Evolutionary conservation across 2,113 vertebrate genomes (phyloP).

Genomic region (Tenrec ecaudatus): DNA sequence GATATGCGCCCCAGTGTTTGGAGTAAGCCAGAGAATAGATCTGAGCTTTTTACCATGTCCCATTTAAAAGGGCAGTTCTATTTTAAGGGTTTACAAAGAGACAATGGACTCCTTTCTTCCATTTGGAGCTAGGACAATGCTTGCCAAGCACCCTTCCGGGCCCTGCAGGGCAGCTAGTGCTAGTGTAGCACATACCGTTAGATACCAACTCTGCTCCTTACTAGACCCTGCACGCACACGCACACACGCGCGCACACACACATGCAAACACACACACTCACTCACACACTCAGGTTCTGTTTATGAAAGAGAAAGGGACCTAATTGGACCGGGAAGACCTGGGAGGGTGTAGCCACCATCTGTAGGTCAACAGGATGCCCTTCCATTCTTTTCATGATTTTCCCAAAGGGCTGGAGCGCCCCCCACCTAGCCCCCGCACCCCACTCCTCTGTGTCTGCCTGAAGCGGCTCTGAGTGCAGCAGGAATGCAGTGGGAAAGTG

Average conservation of each 20-base stretch:
- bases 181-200: background rate
- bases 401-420: background rate
- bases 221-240: too few species aligned
- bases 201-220: too few species aligned
- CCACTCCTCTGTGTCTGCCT: background rate
- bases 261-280: too few species aligned
- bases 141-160: constrained; percentile 26
- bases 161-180: constrained; percentile 11
- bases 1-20: background rate
- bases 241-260: background rate
- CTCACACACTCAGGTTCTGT: too few species aligned
- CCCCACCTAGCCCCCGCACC: background rate
- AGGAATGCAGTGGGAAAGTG: background rate
- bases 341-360: background rate
- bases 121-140: constrained; percentile 12
- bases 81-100: constrained; percentile 69
- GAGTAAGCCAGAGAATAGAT: constrained; percentile 63
- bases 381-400: background rate
- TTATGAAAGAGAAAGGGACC: background rate
- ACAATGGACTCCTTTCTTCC: constrained; percentile 47
- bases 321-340: constrained; percentile 18
- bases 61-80: constrained; percentile 67
- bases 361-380: background rate
- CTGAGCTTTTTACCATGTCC: constrained; percentile 23
- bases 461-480: background rate